Evolutionary conservation across 2,113 vertebrate genomes (phyloP).

Genomic region (Zapornia atra): DNA sequence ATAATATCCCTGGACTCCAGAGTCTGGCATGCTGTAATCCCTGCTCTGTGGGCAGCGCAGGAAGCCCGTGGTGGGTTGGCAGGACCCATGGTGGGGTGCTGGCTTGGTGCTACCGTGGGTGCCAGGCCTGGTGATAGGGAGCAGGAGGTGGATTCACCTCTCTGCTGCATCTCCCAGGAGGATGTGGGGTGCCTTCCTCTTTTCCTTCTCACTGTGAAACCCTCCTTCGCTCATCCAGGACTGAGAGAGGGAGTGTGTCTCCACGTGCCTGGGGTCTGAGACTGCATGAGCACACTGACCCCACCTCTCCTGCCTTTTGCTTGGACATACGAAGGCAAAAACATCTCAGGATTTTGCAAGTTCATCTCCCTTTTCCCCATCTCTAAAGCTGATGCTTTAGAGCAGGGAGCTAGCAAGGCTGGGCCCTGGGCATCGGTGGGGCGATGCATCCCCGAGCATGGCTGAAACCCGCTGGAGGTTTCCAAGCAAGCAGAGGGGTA

Average conservation of each 20-base stretch:
- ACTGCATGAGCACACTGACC: rapidly evolving
- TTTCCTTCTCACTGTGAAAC: background rate
- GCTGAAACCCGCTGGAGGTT: background rate
- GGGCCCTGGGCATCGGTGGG: background rate
- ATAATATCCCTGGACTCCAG: background rate
- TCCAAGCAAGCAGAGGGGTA: background rate
- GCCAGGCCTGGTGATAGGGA: too few species aligned
- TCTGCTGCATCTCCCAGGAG: background rate
- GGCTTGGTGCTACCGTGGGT: background rate
- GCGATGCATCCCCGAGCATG: background rate
- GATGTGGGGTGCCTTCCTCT: background rate
- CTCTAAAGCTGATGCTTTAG: background rate
- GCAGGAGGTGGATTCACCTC: background rate
- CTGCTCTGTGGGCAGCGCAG: background rate
- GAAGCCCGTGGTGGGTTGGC: background rate
- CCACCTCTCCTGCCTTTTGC: rapidly evolving
- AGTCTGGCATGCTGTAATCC: rapidly evolving
- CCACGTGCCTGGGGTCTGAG: rapidly evolving
- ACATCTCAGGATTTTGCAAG: background rate
- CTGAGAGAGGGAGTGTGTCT: background rate
- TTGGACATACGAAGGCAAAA: background rate
- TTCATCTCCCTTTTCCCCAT: rapidly evolving
- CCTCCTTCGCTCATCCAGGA: background rate
- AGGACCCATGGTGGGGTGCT: background rate
- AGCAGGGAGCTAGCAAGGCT: background rate